phyloP scores from a whole-genome alignment of 2,888 invertebrate genomes.

The Plusia festucae region DNA sequence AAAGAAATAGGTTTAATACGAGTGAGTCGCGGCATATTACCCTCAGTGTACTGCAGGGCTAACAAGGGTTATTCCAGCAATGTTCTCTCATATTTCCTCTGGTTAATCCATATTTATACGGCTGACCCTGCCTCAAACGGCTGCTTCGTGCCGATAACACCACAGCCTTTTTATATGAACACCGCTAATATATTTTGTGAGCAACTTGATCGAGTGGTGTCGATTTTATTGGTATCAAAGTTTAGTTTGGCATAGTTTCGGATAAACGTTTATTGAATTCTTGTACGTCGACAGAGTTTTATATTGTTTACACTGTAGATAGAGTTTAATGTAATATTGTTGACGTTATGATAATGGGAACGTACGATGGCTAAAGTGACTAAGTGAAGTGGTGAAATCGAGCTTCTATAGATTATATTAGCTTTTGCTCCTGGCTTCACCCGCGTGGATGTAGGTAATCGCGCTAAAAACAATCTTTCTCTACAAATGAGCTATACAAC shows the following conservation, averaged over 20 bases:
- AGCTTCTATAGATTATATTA: no score
- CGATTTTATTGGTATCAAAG: slow-evolving; percentile 48
- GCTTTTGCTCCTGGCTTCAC: no score
- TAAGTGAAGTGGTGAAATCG: no score
- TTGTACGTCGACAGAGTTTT: slow-evolving; percentile 41
- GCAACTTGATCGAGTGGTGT: slow-evolving; percentile 51
- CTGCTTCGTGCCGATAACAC: slow-evolving; percentile 59
- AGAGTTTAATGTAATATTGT: neutral
- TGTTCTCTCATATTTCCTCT: slow-evolving; percentile 78
- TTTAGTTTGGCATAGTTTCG: slow-evolving; percentile 8
- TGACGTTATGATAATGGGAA: neutral
- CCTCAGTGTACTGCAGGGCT: slow-evolving; percentile 51
- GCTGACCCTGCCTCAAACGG: slow-evolving; percentile 76
- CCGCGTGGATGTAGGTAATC: no score
- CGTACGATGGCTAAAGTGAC: neutral
- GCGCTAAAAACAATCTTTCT: neutral
- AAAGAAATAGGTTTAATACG: neutral
- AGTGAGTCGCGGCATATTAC: slow-evolving; percentile 28
- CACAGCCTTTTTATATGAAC: slow-evolving; percentile 58
- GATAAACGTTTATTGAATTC: slow-evolving; percentile 71
- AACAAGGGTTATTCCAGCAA: slow-evolving; percentile 71
- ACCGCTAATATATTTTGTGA: slow-evolving; percentile 56
- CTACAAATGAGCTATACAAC: no score
- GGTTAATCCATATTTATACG: slow-evolving; percentile 86
- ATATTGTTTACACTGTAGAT: slow-evolving; percentile 3